Percentiles rank a stretch among this genome's conserved stretches.
Conservation (phyloP, 2,888 invertebrate species). For the Himalopsyche anomala region DNA sequence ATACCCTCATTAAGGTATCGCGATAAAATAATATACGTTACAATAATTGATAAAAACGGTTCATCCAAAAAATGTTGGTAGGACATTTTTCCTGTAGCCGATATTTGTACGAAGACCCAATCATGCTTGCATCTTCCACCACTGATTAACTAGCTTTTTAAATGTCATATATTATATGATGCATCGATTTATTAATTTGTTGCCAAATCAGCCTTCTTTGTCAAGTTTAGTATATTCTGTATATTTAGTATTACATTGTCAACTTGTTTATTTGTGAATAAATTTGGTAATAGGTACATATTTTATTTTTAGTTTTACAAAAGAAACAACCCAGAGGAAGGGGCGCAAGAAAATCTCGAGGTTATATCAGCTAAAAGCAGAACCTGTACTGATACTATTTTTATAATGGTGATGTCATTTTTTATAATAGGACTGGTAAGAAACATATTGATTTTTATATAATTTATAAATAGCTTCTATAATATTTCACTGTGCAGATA, state of each 20-base stretch:
- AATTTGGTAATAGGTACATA: neutral
- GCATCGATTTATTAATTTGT: too few relatives aligned
- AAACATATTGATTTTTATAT: conserved; percentile 50
- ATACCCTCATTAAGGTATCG: too few relatives aligned
- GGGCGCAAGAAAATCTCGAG: conserved; percentile 39
- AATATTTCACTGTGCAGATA: neutral
- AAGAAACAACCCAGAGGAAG: conserved; percentile 22
- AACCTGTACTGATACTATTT: conserved; percentile 77
- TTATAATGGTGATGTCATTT: conserved; percentile 74
- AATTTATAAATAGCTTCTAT: neutral
- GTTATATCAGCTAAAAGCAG: conserved; percentile 66
- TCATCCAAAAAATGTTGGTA: too few relatives aligned
- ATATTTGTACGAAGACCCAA: too few relatives aligned
- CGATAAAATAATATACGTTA: too few relatives aligned
- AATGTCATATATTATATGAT: too few relatives aligned
- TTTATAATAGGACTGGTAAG: conserved; percentile 78
- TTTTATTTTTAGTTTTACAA: conserved; percentile 8
- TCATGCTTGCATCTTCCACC: too few relatives aligned
- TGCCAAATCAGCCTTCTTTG: too few relatives aligned
- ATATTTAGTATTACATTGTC: neutral
- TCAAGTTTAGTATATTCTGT: too few relatives aligned
- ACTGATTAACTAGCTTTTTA: too few relatives aligned
- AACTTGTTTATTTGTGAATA: neutral
- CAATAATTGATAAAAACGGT: too few relatives aligned
- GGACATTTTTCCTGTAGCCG: too few relatives aligned